Conservation (phyloP, 2,113 vertebrate genomes). For the Rana temporaria region DNA sequence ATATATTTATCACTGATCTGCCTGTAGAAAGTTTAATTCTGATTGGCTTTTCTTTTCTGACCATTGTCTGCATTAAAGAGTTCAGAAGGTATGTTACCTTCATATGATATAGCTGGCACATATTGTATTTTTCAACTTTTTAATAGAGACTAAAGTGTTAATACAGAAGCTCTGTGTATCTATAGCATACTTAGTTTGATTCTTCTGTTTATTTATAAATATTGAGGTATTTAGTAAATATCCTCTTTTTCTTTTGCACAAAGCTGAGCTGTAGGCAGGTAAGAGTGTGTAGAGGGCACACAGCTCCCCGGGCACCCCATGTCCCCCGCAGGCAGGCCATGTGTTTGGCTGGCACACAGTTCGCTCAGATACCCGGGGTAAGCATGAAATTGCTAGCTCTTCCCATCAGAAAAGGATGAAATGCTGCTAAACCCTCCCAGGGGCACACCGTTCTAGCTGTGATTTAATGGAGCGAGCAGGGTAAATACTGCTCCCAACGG, state of each 20-base stretch:
- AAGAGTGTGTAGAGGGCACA: not conserved
- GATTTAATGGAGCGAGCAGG: constrained; percentile 51
- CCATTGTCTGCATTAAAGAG: too few relatives aligned
- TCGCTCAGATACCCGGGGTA: not conserved
- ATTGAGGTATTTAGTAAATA: too few relatives aligned
- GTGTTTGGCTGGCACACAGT: not conserved
- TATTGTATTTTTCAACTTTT: too few relatives aligned
- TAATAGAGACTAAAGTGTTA: too few relatives aligned
- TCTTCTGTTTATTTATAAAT: not conserved
- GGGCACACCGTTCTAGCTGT: constrained; percentile 30
- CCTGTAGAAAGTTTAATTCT: too few relatives aligned
- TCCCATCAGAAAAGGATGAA: constrained; percentile 33
- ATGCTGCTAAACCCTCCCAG: constrained; percentile 32
- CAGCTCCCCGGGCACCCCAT: not conserved
- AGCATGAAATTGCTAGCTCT: constrained; percentile 36
- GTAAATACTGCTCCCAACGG: constrained; percentile 55
- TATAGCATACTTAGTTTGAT: not conserved
- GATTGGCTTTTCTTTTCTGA: too few relatives aligned
- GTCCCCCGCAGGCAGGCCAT: not conserved
- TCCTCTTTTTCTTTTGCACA: too few relatives aligned
- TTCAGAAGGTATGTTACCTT: too few relatives aligned
- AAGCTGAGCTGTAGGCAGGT: not conserved
- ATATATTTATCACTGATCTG: too few relatives aligned
- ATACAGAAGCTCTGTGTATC: not conserved
- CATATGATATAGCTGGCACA: too few relatives aligned